Percentiles rank a stretch among this genome's conserved stretches.
phyloP scores from a whole-genome alignment of 2,888 invertebrate species.

The Diogma glabrata region DNA sequence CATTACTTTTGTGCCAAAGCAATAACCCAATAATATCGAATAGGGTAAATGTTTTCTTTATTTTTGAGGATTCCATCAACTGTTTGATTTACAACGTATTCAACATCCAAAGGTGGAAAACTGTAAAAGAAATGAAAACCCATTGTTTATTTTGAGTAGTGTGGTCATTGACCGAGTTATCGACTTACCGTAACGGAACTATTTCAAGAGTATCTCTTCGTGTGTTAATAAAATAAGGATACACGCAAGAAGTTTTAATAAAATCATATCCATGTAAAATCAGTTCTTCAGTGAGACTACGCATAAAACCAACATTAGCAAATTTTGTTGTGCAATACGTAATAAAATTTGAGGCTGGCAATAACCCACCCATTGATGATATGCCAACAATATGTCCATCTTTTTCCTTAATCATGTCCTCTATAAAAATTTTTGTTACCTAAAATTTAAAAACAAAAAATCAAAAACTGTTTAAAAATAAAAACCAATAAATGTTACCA shows the following conservation, averaged over 20 bases:
- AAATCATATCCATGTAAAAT: slow-evolving; percentile 15
- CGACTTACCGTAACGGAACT: slow-evolving; percentile 29
- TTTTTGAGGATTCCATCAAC: too few relatives aligned
- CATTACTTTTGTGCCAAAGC: too few relatives aligned
- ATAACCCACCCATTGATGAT: slow-evolving; percentile 33
- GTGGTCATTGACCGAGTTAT: too few relatives aligned
- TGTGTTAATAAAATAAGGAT: slow-evolving; percentile 37
- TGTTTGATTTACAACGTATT: too few relatives aligned
- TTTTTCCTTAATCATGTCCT: slow-evolving; percentile 35
- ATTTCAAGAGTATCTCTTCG: slow-evolving; percentile 31
- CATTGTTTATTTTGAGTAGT: too few relatives aligned
- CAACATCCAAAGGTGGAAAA: too few relatives aligned
- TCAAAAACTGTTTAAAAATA: too few relatives aligned
- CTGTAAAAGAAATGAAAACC: too few relatives aligned
- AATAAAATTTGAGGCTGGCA: slow-evolving; percentile 28
- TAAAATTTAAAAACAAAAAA: too few relatives aligned
- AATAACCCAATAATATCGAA: too few relatives aligned
- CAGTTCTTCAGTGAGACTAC: slow-evolving; percentile 22
- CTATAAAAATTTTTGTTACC: slow-evolving; percentile 37
- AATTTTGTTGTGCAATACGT: slow-evolving; percentile 38
- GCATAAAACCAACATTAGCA: slow-evolving; percentile 37
- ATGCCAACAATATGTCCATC: slow-evolving; percentile 38
- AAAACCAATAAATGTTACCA: too few relatives aligned
- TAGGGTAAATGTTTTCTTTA: too few relatives aligned
- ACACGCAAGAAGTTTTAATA: slow-evolving; percentile 26